A percentile compares a stretch with the other conserved stretches of the same genome.
These are phyloP conservation scores for Labrus mixtus DNA, from an alignment of 2,113 vertebrate species.

Conservation along the genomic window DNA sequence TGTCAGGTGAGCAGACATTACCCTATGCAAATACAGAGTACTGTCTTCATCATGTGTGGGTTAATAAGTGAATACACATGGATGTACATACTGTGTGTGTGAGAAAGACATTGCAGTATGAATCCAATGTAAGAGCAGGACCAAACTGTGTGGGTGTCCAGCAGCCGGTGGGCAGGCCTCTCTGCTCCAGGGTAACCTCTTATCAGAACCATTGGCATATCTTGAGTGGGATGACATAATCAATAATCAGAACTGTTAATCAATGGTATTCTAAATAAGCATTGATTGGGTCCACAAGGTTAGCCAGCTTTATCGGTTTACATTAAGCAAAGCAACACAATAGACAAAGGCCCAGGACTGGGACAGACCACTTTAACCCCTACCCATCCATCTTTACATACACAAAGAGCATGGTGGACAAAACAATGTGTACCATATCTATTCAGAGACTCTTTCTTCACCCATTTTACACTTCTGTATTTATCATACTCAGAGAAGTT, in stretches of 20 bases:
- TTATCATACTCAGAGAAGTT: slow-evolving; percentile 32
- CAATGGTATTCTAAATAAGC: slow-evolving; percentile 88
- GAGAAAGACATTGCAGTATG: slow-evolving; percentile 12
- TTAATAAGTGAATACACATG: slow-evolving; percentile 40
- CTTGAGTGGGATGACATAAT: slow-evolving; percentile 83
- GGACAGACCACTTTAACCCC: slow-evolving; percentile 65
- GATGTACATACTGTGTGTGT: slow-evolving; percentile 10
- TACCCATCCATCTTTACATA: slow-evolving; percentile 44
- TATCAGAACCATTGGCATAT: slow-evolving; percentile 83
- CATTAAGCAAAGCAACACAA: slow-evolving; percentile 86
- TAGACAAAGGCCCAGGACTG: slow-evolving; percentile 74
- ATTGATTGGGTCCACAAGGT: slow-evolving; percentile 85
- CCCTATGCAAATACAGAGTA: slow-evolving; percentile 43
- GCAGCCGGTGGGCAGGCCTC: slow-evolving; percentile 56
- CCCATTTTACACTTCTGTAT: not conserved
- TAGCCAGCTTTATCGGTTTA: slow-evolving; percentile 86
- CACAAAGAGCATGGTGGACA: slow-evolving; percentile 15
- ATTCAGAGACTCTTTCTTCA: not conserved
- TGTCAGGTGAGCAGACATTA: slow-evolving; percentile 68
- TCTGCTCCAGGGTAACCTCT: slow-evolving; percentile 79
- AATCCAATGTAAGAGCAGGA: slow-evolving; percentile 16
- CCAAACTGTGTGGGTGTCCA: slow-evolving; percentile 34
- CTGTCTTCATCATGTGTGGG: slow-evolving; percentile 37
- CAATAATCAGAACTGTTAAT: slow-evolving; percentile 89
- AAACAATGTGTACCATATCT: not conserved